phyloP scores from a whole-genome alignment of 2,113 vertebrate genomes.

The Galemys pyrenaicus region DNA sequence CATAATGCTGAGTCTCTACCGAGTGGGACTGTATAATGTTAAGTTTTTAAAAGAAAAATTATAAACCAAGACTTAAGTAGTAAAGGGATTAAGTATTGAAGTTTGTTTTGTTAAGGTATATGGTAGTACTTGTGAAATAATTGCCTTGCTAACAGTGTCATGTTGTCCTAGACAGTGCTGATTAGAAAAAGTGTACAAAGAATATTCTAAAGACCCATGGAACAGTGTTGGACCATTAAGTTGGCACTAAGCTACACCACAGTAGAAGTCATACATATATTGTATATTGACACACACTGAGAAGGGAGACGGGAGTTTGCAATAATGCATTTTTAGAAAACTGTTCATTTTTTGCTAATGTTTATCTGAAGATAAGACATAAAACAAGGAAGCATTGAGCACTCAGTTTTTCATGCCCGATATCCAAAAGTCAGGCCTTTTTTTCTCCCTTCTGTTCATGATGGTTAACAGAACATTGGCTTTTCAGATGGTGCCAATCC shows the following conservation, averaged over 20 bases:
- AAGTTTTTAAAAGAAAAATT: constrained; percentile 62
- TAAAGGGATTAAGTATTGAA: constrained; percentile 59
- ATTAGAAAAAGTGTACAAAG: constrained; percentile 58
- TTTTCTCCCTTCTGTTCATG: neutral
- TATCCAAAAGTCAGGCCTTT: neutral
- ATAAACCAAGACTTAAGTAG: constrained; percentile 59
- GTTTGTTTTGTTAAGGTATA: constrained; percentile 72
- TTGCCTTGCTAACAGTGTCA: constrained; percentile 77
- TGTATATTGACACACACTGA: constrained; percentile 32
- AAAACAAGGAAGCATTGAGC: constrained; percentile 75
- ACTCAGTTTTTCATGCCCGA: constrained; percentile 55
- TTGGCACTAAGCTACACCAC: constrained; percentile 56
- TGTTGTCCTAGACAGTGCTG: constrained; percentile 72
- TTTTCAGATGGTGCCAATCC: constrained; percentile 90
- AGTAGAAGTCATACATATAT: constrained; percentile 54
- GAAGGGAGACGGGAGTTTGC: constrained; percentile 47
- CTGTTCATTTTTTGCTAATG: constrained; percentile 58
- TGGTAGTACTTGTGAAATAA: constrained; percentile 70
- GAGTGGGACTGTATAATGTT: constrained; percentile 28
- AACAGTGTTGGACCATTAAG: constrained; percentile 48
- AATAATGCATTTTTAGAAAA: constrained; percentile 68
- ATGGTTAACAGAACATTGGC: neutral
- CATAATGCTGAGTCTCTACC: constrained; percentile 33
- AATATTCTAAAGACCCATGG: constrained; percentile 66
- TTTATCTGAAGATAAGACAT: constrained; percentile 73